phyloP scores from a whole-genome alignment of 2,888 invertebrate genomes.

The Lomographa bimaculata region DNA sequence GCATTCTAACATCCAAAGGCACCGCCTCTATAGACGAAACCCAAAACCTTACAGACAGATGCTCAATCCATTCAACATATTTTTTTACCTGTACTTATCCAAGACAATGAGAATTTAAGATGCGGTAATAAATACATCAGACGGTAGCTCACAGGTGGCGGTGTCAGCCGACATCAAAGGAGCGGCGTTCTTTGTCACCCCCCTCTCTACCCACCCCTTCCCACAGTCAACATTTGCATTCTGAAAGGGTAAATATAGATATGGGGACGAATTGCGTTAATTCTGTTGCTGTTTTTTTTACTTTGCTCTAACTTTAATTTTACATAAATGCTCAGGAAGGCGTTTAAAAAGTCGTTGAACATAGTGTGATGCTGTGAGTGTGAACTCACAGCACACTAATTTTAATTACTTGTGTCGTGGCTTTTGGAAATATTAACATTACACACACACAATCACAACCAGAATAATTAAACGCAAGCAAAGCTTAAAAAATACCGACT shows the following conservation, averaged over 20 bases:
- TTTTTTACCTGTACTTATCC: conserved; percentile 29
- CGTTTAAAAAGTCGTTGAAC: too few species aligned
- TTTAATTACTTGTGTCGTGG: too few species aligned
- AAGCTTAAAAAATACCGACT: too few species aligned
- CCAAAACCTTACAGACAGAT: conserved; percentile 25
- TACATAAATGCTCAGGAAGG: too few species aligned
- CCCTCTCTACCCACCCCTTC: conserved; percentile 15
- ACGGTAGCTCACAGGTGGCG: conserved; percentile 56
- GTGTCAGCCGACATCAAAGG: conserved; percentile 54
- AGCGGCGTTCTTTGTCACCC: conserved; percentile 57
- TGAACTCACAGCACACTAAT: too few species aligned
- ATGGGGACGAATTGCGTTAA: conserved; percentile 39
- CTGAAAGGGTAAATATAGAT: conserved; percentile 52
- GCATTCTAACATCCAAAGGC: too few species aligned
- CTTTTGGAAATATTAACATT: too few species aligned
- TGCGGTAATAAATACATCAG: conserved; percentile 40
- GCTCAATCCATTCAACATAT: conserved; percentile 23
- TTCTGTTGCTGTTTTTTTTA: too few species aligned
- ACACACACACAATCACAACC: too few species aligned
- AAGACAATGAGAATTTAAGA: conserved; percentile 37
- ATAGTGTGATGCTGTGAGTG: too few species aligned
- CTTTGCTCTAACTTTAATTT: too few species aligned
- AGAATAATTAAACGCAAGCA: too few species aligned
- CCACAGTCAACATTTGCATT: conserved; percentile 64
- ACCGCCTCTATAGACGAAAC: conserved; percentile 24